These are phyloP conservation scores for Noctua fimbriata DNA, from an alignment of 2,888 invertebrate species.

Conservation along the genomic window DNA sequence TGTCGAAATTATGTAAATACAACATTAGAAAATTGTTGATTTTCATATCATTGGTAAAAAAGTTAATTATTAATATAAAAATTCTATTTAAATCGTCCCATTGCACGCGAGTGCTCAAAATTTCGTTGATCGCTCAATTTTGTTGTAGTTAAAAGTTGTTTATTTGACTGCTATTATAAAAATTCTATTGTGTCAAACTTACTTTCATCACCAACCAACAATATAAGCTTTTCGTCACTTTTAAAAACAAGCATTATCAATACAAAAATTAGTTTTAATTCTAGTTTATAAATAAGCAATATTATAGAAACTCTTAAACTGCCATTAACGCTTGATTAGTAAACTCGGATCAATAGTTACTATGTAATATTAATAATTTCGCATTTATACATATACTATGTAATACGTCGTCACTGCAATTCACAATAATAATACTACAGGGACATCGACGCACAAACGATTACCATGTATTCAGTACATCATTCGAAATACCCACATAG, in stretches of 20 bases:
- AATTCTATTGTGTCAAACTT: slow-evolving; percentile 9
- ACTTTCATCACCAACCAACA: neutral
- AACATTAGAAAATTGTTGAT: slow-evolving; percentile 27
- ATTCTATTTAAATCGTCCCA: neutral
- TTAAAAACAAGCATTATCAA: neutral
- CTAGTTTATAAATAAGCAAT: slow-evolving; percentile 1
- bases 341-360: slow-evolving; percentile 27
- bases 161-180: neutral
- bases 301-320: slow-evolving; percentile 27
- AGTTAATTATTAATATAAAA: slow-evolving; percentile 4
- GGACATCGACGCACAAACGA: neutral
- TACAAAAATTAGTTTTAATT: slow-evolving; percentile 16
- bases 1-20: slow-evolving; percentile 16
- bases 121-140: slow-evolving; percentile 45
- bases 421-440: slow-evolving; percentile 16
- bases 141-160: slow-evolving; percentile 27
- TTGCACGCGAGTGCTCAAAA: slow-evolving; percentile 30
- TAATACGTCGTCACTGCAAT: slow-evolving; percentile 4
- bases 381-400: slow-evolving; percentile 7
- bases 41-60: slow-evolving; percentile 34
- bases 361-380: slow-evolving; percentile 3
- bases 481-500: too few relatives aligned
- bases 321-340: slow-evolving; percentile 34
- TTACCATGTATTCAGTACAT: too few relatives aligned
- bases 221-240: neutral